These are phyloP conservation scores for Psococerastis gibbosa DNA, from an alignment of 2,888 invertebrate species.

Conservation along the genomic window DNA sequence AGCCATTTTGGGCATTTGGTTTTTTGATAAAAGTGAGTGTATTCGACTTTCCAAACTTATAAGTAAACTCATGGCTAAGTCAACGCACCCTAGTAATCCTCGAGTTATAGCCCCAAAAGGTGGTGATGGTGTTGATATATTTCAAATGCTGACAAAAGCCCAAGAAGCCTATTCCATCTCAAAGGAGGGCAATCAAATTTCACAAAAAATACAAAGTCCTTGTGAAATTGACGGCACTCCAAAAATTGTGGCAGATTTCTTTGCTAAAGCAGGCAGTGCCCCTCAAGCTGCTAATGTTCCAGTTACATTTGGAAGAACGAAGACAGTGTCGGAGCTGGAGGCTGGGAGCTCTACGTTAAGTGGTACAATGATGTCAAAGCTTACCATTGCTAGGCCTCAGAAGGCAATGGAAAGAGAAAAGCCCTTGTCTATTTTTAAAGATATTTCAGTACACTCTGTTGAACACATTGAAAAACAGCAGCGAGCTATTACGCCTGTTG, in stretches of 20 bases:
- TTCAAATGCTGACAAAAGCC: constrained; percentile 75
- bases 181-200: constrained; percentile 17
- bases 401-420: not conserved
- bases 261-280: constrained; percentile 51
- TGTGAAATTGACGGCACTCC: constrained; percentile 45
- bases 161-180: constrained; percentile 68
- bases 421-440: constrained; percentile 53
- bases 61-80: constrained; percentile 48
- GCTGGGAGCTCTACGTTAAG: constrained; percentile 72
- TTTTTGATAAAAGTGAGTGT: constrained; percentile 82
- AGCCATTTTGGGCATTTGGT: constrained; percentile 86
- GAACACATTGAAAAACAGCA: constrained; percentile 82
- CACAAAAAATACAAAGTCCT: constrained; percentile 13
- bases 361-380: too few relatives aligned
- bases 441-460: constrained; percentile 62
- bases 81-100: constrained; percentile 20
- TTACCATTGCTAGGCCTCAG: too few relatives aligned
- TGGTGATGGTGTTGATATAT: constrained; percentile 26
- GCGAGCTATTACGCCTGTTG: constrained; percentile 45
- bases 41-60: constrained; percentile 57
- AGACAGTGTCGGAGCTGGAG: too few relatives aligned
- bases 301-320: too few relatives aligned
- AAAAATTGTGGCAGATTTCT: constrained; percentile 74
- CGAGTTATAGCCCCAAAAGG: constrained; percentile 2
- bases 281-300: too few relatives aligned